These are phyloP conservation scores for Horisme vitalbata DNA, from an alignment of 2,888 invertebrate species.

Conservation along the genomic window DNA sequence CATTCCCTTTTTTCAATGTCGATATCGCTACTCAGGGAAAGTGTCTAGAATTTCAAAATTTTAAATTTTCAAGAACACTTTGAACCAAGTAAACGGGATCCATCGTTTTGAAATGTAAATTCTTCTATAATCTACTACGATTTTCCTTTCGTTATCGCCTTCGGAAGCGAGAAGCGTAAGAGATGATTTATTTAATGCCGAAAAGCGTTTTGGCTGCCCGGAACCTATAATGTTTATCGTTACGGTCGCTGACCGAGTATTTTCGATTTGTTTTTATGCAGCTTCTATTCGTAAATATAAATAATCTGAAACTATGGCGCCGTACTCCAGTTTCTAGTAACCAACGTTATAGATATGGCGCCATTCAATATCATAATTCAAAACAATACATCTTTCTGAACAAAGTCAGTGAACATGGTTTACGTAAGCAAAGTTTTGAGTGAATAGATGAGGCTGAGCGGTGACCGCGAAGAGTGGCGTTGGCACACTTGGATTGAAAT, in stretches of 20 bases:
- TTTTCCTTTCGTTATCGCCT: slow-evolving; percentile 30
- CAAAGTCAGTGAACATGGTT: background rate
- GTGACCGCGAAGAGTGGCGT: slow-evolving; percentile 43
- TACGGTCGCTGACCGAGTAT: slow-evolving; percentile 26
- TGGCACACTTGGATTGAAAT: slow-evolving; percentile 62
- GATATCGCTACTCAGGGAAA: no score
- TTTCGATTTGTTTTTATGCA: slow-evolving; percentile 23
- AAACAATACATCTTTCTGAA: no score
- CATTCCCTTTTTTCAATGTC: background rate
- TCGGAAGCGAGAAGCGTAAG: slow-evolving; percentile 23
- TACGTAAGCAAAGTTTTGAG: slow-evolving; percentile 6
- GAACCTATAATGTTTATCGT: slow-evolving; percentile 28
- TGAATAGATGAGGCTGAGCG: slow-evolving; percentile 25
- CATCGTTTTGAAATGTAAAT: slow-evolving; percentile 37
- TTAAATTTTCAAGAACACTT: slow-evolving; percentile 20
- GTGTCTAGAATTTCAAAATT: slow-evolving; percentile 2
- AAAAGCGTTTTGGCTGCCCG: slow-evolving; percentile 26
- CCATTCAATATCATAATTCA: no score
- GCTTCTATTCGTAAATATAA: slow-evolving; percentile 13
- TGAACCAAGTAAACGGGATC: slow-evolving; percentile 23
- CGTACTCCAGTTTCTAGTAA: no score
- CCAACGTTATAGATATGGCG: background rate
- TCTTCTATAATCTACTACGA: slow-evolving; percentile 11
- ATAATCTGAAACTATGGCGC: no score
- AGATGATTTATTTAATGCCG: slow-evolving; percentile 31